phyloP scores from a whole-genome alignment of 1,140 invertebrate genomes.

The Drosophila littoralis region DNA sequence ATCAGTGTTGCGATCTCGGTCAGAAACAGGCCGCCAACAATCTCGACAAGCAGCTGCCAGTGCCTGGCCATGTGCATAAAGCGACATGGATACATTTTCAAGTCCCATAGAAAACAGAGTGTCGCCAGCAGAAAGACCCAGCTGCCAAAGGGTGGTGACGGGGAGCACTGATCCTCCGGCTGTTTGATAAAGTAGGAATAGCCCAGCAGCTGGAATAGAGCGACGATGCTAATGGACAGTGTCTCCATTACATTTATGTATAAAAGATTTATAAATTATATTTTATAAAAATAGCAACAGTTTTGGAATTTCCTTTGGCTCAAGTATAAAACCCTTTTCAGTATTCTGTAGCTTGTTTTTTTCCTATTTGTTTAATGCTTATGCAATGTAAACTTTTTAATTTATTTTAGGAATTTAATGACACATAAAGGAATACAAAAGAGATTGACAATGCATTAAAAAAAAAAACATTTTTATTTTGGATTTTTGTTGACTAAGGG shows the following conservation, averaged over 20 bases:
- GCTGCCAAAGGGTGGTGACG: constrained; percentile 51
- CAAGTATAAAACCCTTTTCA: neutral
- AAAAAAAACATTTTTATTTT: too few species aligned
- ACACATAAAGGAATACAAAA: neutral
- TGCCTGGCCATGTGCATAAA: constrained; percentile 42
- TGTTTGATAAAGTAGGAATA: constrained; percentile 49
- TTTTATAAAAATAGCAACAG: neutral
- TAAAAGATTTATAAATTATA: neutral
- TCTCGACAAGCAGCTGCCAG: constrained; percentile 47
- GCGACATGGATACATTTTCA: constrained; percentile 43
- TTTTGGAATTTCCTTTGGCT: neutral
- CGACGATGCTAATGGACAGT: constrained; percentile 40
- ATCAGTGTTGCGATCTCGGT: constrained; percentile 45
- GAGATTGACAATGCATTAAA: neutral
- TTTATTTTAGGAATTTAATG: neutral
- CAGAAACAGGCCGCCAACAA: constrained; percentile 39
- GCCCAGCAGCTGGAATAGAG: constrained; percentile 39
- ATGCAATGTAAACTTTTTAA: neutral
- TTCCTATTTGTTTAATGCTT: neutral
- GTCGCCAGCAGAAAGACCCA: constrained; percentile 52
- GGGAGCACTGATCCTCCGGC: constrained; percentile 54
- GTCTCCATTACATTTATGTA: constrained; percentile 24
- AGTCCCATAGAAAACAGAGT: constrained; percentile 47
- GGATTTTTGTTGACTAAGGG: too few species aligned
- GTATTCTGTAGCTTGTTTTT: neutral